phyloP scores from a whole-genome alignment of 2,888 invertebrate species.

The Hydroisotoma schaefferi region DNA sequence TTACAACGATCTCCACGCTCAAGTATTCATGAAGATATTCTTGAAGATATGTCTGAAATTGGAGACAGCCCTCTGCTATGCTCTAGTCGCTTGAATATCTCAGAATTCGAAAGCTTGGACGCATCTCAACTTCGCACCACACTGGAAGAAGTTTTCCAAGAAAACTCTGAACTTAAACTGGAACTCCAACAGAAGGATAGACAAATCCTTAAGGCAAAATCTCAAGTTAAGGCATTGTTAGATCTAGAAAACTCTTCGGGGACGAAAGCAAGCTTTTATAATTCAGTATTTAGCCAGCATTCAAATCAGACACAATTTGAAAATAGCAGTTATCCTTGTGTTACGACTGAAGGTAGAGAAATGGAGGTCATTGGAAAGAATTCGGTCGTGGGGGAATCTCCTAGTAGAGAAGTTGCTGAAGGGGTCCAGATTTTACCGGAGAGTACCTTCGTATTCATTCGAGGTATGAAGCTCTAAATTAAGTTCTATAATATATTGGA shows the following conservation, averaged over 20 bases:
- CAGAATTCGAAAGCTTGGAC: not conserved
- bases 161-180: not conserved
- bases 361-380: not conserved
- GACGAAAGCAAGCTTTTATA: too few relatives aligned
- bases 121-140: not conserved
- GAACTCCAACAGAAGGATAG: not conserved
- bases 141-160: not conserved
- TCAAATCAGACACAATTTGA: too few relatives aligned
- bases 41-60: too few relatives aligned
- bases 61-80: too few relatives aligned
- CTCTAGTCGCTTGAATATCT: not conserved
- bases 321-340: too few relatives aligned
- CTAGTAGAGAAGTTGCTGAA: not conserved
- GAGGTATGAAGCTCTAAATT: not conserved
- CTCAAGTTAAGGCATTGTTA: not conserved
- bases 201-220: not conserved
- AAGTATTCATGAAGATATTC: too few relatives aligned
- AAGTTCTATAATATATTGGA: not conserved
- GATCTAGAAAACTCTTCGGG: not conserved
- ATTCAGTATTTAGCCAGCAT: too few relatives aligned
- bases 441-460: slow-evolving; percentile 2
- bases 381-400: not conserved
- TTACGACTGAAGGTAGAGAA: too few relatives aligned
- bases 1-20: too few relatives aligned
- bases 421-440: not conserved